Evolutionary conservation across 2,797 vertebrate species (phyloP).

Genomic region (Vultur gryphus): DNA sequence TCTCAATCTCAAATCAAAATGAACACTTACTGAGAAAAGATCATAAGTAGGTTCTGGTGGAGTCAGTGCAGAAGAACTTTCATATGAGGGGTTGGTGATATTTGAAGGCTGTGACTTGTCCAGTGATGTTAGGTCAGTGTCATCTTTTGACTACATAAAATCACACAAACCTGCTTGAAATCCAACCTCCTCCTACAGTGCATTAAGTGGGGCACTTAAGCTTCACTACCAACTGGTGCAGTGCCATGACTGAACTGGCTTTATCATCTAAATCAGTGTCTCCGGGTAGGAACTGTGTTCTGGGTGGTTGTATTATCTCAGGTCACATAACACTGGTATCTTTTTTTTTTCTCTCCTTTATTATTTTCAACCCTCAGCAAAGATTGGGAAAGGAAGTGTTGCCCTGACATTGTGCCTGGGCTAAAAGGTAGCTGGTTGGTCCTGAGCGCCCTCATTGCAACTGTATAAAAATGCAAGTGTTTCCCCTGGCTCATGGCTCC

Average conservation of each 20-base stretch:
- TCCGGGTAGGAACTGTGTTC: background rate
- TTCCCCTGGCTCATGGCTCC: background rate
- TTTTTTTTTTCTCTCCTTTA: background rate
- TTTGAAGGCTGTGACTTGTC: slow-evolving; percentile 67
- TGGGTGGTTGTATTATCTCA: background rate
- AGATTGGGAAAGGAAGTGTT: background rate
- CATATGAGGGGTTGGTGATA: slow-evolving; percentile 86
- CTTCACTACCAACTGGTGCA: background rate
- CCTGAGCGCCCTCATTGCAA: background rate
- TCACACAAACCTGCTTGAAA: background rate
- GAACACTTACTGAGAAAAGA: slow-evolving; percentile 72
- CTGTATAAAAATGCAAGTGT: background rate
- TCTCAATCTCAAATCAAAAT: background rate
- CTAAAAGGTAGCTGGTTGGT: background rate
- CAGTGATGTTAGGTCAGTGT: slow-evolving; percentile 56
- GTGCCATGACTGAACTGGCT: background rate
- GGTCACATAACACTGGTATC: background rate
- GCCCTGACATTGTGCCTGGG: background rate
- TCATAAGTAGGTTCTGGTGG: slow-evolving; percentile 11
- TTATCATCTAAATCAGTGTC: background rate
- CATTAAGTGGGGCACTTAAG: background rate
- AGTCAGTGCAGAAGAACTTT: slow-evolving; percentile 27
- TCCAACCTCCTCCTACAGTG: background rate
- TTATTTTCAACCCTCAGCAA: background rate
- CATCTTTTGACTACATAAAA: slow-evolving; percentile 78